Evolutionary conservation across 2,113 vertebrate genomes (phyloP).

Genomic region (Cyprinodon brontotheroides): DNA sequence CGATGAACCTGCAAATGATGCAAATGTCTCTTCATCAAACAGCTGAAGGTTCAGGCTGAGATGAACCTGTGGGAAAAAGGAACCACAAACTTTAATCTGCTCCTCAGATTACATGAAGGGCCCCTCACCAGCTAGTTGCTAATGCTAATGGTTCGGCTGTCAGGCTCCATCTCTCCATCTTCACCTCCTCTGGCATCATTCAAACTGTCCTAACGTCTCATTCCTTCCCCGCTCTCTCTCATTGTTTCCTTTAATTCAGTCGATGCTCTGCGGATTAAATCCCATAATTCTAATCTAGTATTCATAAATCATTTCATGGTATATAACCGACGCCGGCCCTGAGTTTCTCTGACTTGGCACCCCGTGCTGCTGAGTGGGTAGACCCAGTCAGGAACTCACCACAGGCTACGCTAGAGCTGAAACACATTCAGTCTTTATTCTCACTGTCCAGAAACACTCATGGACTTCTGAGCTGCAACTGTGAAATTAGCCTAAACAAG

Average conservation of each 20-base stretch:
- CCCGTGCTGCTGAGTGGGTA: conserved; percentile 47
- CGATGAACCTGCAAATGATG: too few relatives aligned
- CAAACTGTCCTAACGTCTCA: neutral
- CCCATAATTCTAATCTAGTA: conserved; percentile 15
- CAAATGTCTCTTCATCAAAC: too few relatives aligned
- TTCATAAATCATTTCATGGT: conserved; percentile 38
- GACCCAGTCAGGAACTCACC: conserved; percentile 35
- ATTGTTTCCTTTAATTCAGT: conserved; percentile 53
- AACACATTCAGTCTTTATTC: conserved; percentile 7
- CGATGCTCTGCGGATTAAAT: conserved; percentile 42
- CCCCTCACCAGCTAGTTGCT: too few relatives aligned
- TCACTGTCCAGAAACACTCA: neutral
- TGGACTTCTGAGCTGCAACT: conserved; percentile 34
- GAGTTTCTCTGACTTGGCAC: neutral
- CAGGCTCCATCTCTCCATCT: too few relatives aligned
- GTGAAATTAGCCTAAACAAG: conserved; percentile 27
- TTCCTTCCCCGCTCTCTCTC: conserved; percentile 15
- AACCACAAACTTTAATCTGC: too few relatives aligned
- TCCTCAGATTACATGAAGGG: too few relatives aligned
- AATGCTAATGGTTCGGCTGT: too few relatives aligned
- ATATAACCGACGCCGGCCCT: conserved; percentile 39
- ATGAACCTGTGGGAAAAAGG: too few relatives aligned
- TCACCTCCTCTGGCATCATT: too few relatives aligned
- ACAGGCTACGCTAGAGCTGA: conserved; percentile 11
- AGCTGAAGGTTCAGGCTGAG: too few relatives aligned